A percentile compares a stretch with the other conserved stretches of the same genome.
These are phyloP conservation scores for Hoplostethus atlanticus DNA, from an alignment of 2,797 vertebrate genomes.

Conservation along the genomic window DNA sequence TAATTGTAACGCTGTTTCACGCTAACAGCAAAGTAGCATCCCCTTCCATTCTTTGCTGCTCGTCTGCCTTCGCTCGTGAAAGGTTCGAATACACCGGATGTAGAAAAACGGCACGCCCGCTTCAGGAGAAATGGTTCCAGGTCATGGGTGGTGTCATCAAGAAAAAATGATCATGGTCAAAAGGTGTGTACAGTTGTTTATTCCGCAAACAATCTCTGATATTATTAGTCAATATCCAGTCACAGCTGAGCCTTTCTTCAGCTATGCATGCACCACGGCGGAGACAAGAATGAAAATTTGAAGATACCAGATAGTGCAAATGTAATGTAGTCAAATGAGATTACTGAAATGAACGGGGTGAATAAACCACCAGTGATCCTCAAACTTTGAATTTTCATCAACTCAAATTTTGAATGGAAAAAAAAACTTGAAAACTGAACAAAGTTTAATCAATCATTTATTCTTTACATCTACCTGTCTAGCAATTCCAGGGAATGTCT, in stretches of 20 bases:
- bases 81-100: constrained; percentile 73
- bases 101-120: constrained; percentile 81
- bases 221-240: too few species aligned
- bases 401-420: background rate
- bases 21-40: constrained; percentile 45
- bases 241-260: too few species aligned
- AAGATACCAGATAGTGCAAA: too few species aligned
- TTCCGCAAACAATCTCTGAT: background rate
- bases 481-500: constrained; percentile 67
- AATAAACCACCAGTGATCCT: too few species aligned
- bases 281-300: too few species aligned
- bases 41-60: constrained; percentile 71
- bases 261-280: too few species aligned
- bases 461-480: constrained; percentile 70
- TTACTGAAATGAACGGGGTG: too few species aligned
- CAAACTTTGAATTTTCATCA: too few species aligned
- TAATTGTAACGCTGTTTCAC: constrained; percentile 53
- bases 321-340: too few species aligned
- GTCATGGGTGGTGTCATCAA: constrained; percentile 46
- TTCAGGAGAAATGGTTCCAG: constrained; percentile 66
- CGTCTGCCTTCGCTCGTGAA: constrained; percentile 59
- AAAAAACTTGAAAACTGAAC: constrained; percentile 9
- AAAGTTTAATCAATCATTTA: constrained; percentile 72
- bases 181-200: background rate
- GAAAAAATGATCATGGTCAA: too few species aligned